Evolutionary conservation across 2,797 vertebrate genomes (phyloP).

Genomic region (Argentina silus): DNA sequence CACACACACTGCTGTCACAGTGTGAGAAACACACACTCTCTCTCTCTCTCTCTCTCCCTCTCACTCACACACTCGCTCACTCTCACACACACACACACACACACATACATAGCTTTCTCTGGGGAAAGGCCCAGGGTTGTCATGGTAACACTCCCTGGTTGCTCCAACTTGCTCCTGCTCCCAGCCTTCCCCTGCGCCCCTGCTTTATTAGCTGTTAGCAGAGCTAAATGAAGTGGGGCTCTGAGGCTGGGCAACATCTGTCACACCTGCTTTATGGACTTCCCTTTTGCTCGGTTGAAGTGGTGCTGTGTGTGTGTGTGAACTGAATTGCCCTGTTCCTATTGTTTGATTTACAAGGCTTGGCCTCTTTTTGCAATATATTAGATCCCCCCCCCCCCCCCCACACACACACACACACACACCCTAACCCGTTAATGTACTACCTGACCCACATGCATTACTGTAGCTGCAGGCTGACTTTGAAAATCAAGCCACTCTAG

Average conservation of each 20-base stretch:
- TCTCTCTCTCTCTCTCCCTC: no score
- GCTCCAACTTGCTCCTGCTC: background rate
- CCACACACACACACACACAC: background rate
- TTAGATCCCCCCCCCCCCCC: no score
- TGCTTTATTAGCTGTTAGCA: background rate
- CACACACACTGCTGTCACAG: background rate
- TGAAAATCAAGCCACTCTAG: background rate
- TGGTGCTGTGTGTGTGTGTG: background rate
- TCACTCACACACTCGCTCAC: background rate
- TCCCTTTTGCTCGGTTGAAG: background rate
- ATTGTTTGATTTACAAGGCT: background rate
- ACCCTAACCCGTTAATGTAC: background rate
- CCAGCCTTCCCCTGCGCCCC: background rate
- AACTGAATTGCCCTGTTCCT: background rate
- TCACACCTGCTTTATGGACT: conserved; percentile 1
- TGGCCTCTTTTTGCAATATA: no score
- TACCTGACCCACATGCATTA: no score
- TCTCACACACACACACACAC: background rate
- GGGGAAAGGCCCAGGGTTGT: background rate
- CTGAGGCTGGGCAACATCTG: background rate
- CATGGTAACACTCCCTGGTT: conserved; percentile 1
- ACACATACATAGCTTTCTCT: background rate
- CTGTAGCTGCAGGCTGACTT: background rate
- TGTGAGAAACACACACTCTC: no score
- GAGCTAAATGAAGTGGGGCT: background rate